Percentiles rank a stretch among this genome's conserved stretches.
Evolutionary conservation across 1,140 invertebrate species (phyloP).

Genomic region (Hycleus phaleratus): DNA sequence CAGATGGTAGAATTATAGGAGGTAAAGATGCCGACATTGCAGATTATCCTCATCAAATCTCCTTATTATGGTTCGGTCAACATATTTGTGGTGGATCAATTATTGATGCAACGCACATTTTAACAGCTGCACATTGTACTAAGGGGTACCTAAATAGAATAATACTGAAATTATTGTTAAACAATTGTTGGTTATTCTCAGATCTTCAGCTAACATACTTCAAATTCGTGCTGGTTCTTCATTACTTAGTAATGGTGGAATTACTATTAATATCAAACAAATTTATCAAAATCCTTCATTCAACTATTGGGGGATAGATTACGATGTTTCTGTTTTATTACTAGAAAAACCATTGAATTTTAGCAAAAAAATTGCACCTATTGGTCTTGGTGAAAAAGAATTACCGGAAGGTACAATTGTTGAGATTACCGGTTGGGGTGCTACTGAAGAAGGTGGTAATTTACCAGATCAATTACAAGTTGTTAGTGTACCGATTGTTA

Average conservation of each 20-base stretch:
- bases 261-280: constrained; percentile 29
- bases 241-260: constrained; percentile 28
- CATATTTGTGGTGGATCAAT: constrained; percentile 59
- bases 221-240: background rate
- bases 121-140: constrained; percentile 58
- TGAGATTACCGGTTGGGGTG: background rate
- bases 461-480: background rate
- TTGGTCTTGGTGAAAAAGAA: background rate
- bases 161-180: too few relatives aligned
- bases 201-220: background rate
- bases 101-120: constrained; percentile 45
- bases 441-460: background rate
- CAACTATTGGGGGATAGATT: constrained; percentile 28
- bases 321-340: background rate
- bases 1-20: constrained; percentile 51
- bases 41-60: constrained; percentile 55
- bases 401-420: too few relatives aligned
- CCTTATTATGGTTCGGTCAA: constrained; percentile 40
- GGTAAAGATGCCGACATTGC: constrained; percentile 49
- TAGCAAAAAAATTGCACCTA: background rate
- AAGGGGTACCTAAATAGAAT: background rate
- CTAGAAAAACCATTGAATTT: background rate
- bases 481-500: background rate
- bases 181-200: background rate
- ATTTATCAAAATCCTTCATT: constrained; percentile 41